phyloP scores from a whole-genome alignment of 2,888 invertebrate genomes.

The Amiota communis region DNA sequence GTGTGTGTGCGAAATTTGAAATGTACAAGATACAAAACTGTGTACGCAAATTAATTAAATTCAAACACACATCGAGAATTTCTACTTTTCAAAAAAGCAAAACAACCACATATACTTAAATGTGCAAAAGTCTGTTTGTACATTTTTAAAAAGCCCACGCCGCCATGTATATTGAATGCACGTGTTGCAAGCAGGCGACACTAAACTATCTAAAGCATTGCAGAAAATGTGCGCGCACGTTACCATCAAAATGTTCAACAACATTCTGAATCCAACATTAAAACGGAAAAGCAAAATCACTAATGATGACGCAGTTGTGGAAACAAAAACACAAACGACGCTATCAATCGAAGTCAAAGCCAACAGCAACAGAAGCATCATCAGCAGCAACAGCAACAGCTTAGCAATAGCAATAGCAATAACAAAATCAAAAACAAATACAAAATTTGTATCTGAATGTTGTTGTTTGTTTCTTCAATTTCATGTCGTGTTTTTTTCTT shows the following conservation, averaged over 20 bases:
- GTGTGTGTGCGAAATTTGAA: not conserved
- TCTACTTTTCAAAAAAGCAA: no score
- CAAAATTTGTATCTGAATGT: not conserved
- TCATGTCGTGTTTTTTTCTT: no score
- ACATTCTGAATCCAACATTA: no score
- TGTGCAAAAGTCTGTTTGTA: not conserved
- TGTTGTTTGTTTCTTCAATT: no score
- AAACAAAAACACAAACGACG: no score
- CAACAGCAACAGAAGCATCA: not conserved
- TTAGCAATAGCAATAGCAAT: not conserved
- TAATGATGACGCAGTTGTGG: no score
- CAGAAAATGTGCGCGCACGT: constrained; percentile 16
- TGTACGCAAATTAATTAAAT: no score
- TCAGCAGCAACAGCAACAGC: not conserved
- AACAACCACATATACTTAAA: not conserved
- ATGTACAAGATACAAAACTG: no score
- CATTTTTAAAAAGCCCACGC: not conserved
- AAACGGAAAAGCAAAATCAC: no score
- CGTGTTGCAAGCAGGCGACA: constrained; percentile 52
- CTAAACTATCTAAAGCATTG: constrained; percentile 2
- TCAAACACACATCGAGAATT: no score
- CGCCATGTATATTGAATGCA: constrained; percentile 35
- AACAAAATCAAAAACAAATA: not conserved
- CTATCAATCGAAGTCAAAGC: no score
- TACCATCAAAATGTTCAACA: no score